Evolutionary conservation across 23 tunicate genomes (phyloP), one percentile per base, ranked within the genome.

Genomic region (Ciona savignyi): DNA sequence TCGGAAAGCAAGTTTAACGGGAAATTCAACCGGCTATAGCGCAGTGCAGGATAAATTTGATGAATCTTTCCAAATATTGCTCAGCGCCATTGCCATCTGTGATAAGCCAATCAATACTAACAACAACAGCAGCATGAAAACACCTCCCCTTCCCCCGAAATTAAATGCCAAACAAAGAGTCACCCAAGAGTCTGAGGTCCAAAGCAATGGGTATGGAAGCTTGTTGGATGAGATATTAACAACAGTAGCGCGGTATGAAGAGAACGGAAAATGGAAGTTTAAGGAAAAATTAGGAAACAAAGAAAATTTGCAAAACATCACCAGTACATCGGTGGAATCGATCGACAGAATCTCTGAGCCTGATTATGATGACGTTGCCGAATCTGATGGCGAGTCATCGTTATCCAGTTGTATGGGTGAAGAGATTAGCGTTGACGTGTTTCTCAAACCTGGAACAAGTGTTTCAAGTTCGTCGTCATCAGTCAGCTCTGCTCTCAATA

Each of bases 71-170:
- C 83, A 80, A 42, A 80, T 91, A 25, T 64, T 91, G 2, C 66
- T 76, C 3, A 83, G 85, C 4, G 97, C 97, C 3, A 91, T 91
- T 60, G 83, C 81, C 23, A 33, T 75, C 34, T 83, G 82, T 78
- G 96, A 89, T 23, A 89, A 74, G 60, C 75, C 73, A 27, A 81
- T 33, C 15, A 65, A 48, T 66, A 25, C 60, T 23, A 69, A 75
- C 66, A 75, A 74, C 32, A 74, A 62, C 70, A 69, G 32, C 48
- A 20, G 82, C 60, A 65, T 42, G 56, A 42, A 42, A 15, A 42
- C 56, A 42, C 56, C 56, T 6, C 56, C 56, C 15, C 15, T 42
- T 6, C 56, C 56, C 9, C 56, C 56, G 15, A 42, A 42, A 15
- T 42, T 42, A 15, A 42, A 42, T 42, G 11, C 73, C 9, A 33